Evolutionary conservation across 2,888 invertebrate species (phyloP), one percentile per base, ranked within the genome.

Genomic region (Drosophila mayaguana): DNA sequence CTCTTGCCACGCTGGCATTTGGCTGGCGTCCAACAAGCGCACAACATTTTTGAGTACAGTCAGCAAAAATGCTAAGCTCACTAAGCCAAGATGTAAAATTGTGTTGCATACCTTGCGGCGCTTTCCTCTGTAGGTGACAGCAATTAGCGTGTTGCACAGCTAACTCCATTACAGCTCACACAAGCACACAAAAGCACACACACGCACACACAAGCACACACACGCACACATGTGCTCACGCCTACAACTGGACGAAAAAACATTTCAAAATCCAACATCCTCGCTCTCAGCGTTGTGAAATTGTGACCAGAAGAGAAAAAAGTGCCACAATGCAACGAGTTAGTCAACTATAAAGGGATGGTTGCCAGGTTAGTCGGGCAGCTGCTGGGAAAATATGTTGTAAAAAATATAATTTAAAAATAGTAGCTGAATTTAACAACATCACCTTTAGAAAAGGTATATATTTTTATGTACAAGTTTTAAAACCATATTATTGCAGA

Each of bases 11-110:
- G 25, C 61, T 72, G 64, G 45, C 68, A 57, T 70, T 86, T 84
- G 84, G 84, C 84, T 72, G 75, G 34, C 66, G 66, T 86, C 84
- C 84, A 84, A 81, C 68, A 66, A 75, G 74, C 72, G 66, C 74
- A 74, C 68, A 82, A 73, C 62, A 84, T 70, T 86, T 84, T 88
- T 69, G 65, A 88, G 84, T 85, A 85, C 84, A 85, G 84, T 85
- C 89, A 88, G 88, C 88, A 81, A 79, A 88, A 83, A 80, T 77
- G 83, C 67, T 78, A 65, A 25, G 48, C 40, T 53, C 53, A 57
- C 66, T 20, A 50, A 56, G 43, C 60, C 40, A 22, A 65, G 32
- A 50, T 67, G 66, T 63, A 73, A 51, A 66, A 67, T 46, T 65
- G 56, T 66, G 50, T 68, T 57, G 51, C 65, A 75, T 76, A 87